A percentile compares a stretch with the other conserved stretches of the same genome.
Evolutionary conservation across 2,888 invertebrate species (phyloP).

Genomic region (Frankliniella intonsa): DNA sequence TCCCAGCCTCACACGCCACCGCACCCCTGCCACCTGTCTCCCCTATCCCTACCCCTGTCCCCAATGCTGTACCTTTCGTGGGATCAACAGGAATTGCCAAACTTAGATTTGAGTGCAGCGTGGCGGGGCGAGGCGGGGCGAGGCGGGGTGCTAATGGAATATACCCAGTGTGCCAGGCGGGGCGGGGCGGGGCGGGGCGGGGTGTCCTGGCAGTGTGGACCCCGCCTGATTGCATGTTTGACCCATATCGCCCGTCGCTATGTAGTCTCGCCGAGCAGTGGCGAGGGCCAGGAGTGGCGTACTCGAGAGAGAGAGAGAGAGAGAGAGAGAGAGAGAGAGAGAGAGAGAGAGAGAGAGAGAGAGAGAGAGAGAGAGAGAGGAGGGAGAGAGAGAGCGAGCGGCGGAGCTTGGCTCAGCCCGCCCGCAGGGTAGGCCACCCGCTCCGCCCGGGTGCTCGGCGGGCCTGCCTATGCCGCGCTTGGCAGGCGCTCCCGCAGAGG

Average conservation of each 20-base stretch:
- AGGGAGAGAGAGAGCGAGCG: neutral
- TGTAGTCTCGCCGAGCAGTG: neutral
- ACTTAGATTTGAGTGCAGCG: slow-evolving; percentile 19
- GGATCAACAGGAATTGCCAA: slow-evolving; percentile 16
- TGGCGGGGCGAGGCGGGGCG: neutral
- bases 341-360: neutral
- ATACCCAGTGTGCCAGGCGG: neutral
- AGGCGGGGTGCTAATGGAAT: neutral
- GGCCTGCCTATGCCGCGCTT: too few relatives aligned
- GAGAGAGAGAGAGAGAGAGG: neutral
- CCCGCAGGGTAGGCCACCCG: too few relatives aligned
- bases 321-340: too few relatives aligned
- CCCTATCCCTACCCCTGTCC: neutral
- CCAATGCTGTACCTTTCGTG: neutral
- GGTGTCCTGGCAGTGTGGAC: neutral
- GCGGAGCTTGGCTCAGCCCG: neutral
- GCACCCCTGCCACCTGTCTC: neutral
- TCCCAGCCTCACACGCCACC: neutral
- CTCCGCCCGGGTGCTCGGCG: too few relatives aligned
- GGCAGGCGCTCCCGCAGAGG: too few relatives aligned
- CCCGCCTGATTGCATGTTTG: neutral
- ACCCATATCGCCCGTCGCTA: neutral
- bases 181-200: neutral
- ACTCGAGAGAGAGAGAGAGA: neutral
- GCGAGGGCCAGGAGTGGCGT: neutral